These are phyloP conservation scores for Acleris literana DNA, from an alignment of 2,888 invertebrate species.

Conservation along the genomic window DNA sequence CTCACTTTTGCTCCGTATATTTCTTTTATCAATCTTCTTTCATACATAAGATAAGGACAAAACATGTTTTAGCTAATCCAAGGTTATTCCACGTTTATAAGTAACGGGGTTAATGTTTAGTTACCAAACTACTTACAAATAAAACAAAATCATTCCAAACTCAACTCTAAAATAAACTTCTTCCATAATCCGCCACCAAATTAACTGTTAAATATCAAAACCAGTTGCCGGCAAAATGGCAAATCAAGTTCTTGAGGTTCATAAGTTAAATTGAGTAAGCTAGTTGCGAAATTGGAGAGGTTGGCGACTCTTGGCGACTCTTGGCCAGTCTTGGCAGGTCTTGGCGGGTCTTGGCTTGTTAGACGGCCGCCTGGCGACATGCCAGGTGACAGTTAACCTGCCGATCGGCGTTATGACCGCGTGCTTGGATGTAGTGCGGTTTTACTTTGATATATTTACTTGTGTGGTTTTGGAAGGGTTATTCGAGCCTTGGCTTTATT, in stretches of 20 bases:
- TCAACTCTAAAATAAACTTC: too few relatives aligned
- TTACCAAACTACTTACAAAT: too few relatives aligned
- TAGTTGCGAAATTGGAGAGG: slow-evolving; percentile 32
- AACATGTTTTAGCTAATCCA: too few relatives aligned
- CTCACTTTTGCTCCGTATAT: too few relatives aligned
- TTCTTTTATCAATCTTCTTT: too few relatives aligned
- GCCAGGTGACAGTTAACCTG: slow-evolving; percentile 36
- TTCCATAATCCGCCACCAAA: too few relatives aligned
- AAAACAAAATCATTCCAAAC: too few relatives aligned
- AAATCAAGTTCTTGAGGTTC: slow-evolving; percentile 16
- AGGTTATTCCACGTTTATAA: too few relatives aligned
- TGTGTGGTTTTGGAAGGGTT: too few relatives aligned
- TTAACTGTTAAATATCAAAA: background rate
- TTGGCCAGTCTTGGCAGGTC: slow-evolving; percentile 28
- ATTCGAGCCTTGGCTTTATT: too few relatives aligned
- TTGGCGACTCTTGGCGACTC: slow-evolving; percentile 25
- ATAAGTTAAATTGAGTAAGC: slow-evolving; percentile 34
- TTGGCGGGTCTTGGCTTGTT: slow-evolving; percentile 31
- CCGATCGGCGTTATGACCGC: slow-evolving; percentile 28
- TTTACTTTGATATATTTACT: background rate
- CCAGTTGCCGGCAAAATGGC: slow-evolving; percentile 11
- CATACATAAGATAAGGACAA: too few relatives aligned
- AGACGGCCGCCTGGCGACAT: slow-evolving; percentile 23
- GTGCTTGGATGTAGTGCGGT: background rate
- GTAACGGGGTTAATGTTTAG: too few relatives aligned